These are phyloP conservation scores for Schizaphis graminum DNA, from an alignment of 2,888 invertebrate genomes.

Conservation along the genomic window DNA sequence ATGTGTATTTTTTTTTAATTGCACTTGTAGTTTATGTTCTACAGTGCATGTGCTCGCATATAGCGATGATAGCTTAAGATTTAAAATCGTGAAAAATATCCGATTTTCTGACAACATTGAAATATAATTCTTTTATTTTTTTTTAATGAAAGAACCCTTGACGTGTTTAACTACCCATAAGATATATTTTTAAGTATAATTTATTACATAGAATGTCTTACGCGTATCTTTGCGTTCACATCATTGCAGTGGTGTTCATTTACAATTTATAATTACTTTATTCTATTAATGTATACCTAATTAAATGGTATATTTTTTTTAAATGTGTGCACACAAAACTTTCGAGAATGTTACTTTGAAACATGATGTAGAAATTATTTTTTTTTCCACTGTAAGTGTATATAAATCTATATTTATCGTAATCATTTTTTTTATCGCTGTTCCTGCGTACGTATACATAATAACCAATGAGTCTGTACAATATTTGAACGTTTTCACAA, in stretches of 20 bases:
- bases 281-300: constrained; percentile 4
- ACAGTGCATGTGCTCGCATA: not conserved
- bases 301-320: not conserved
- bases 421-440: not conserved
- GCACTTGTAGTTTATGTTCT: not conserved
- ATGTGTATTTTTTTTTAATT: not conserved
- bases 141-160: not conserved
- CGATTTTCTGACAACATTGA: not conserved
- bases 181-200: constrained; percentile 31
- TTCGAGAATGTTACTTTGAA: not conserved
- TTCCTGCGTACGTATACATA: not conserved
- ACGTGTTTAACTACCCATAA: not conserved
- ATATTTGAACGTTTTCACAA: not conserved
- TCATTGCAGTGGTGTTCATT: not conserved
- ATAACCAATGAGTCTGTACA: not conserved
- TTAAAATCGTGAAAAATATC: not conserved
- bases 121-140: constrained; percentile 9
- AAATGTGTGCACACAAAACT: not conserved
- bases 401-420: not conserved
- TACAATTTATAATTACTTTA: not conserved
- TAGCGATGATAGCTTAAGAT: constrained; percentile 6
- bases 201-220: constrained; percentile 1
- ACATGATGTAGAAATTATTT: not conserved
- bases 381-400: not conserved
- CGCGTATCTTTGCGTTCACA: not conserved